Percentiles rank a stretch among this genome's conserved stretches.
Evolutionary conservation across 2,113 vertebrate genomes (phyloP).

Genomic region (Embiotoca jacksoni): DNA sequence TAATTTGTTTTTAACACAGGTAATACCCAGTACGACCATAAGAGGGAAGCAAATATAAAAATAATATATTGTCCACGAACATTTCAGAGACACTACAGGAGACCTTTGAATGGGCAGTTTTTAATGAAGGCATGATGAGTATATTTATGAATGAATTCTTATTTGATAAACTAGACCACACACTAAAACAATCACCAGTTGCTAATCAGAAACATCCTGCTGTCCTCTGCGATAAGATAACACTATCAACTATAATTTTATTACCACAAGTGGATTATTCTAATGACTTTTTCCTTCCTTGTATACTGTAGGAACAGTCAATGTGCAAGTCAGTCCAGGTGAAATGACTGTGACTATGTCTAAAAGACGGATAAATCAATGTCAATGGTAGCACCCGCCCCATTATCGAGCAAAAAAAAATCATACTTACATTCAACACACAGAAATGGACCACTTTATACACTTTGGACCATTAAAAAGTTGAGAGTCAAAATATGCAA

Average conservation of each 20-base stretch:
- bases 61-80: not conserved
- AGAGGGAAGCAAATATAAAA: constrained; percentile 21
- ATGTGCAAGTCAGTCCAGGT: constrained; percentile 30
- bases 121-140: constrained; percentile 60
- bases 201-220: constrained; percentile 16
- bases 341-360: not conserved
- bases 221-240: not conserved
- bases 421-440: constrained; percentile 39
- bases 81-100: not conserved
- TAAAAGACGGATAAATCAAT: not conserved
- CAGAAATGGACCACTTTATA: constrained; percentile 5
- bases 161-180: constrained; percentile 11
- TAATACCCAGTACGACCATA: constrained; percentile 29
- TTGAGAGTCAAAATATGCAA: not conserved
- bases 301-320: not conserved
- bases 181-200: constrained; percentile 18
- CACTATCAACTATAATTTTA: not conserved
- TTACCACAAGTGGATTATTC: not conserved
- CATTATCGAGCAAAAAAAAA: constrained; percentile 14
- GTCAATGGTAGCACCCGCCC: not conserved
- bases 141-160: constrained; percentile 1
- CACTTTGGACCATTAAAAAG: constrained; percentile 2
- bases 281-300: not conserved
- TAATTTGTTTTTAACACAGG: not conserved
- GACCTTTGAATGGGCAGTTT: constrained; percentile 38